Evolutionary conservation across 2,888 invertebrate genomes (phyloP), one percentile per base, ranked within the genome.

Genomic region (Ctena decussata): DNA sequence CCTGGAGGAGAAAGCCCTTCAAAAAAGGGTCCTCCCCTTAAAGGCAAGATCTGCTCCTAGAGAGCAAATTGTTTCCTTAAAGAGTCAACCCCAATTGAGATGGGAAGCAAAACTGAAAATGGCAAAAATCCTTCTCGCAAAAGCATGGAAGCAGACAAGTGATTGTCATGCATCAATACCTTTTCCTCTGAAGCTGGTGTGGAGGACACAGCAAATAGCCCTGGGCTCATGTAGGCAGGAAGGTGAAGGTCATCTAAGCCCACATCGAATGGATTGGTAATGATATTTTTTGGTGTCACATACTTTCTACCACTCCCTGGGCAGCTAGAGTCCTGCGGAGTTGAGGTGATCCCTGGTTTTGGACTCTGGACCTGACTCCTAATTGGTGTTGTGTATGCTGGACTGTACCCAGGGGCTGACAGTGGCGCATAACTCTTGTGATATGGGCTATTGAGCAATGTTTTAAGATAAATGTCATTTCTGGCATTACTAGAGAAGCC

Each of bases 211-310:
- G 91, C 91, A 71, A 95, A 95, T 71, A 94, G 86, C n/a, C 92
- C 92, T 3, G 95, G 95, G 76, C 95, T 95, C 89, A 91, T 91
- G 87, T 93, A 94, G 0, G 92, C 82, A 2, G 94, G 93, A 27
- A 92, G 91, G 46, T 94, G 91, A 65, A 95, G 87, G 41, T 89
- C 89, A 39, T 93, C 92, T 15, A 92, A 69, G 0, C 91, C 84
- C 30, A 76, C 79, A 32, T 95, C 95, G 91, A 95, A 95, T 0
- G 95, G 95, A 80, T 95, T 95, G 57, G 83, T 60, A 0, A 90
- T 76, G 5, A 80, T 32, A 41, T 84, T 80, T n/a, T 91, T 88
- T n/a, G 91, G 91, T 0, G 90, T 90, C 12, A 81, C 76, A 80
- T 83, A 89, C 71, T 84, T 86, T 18, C 57, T 84, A 15, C 78